Evolutionary conservation across 2,797 vertebrate species (phyloP), one percentile per base, ranked within the genome.

Genomic region (Setipinna tenuifilis): DNA sequence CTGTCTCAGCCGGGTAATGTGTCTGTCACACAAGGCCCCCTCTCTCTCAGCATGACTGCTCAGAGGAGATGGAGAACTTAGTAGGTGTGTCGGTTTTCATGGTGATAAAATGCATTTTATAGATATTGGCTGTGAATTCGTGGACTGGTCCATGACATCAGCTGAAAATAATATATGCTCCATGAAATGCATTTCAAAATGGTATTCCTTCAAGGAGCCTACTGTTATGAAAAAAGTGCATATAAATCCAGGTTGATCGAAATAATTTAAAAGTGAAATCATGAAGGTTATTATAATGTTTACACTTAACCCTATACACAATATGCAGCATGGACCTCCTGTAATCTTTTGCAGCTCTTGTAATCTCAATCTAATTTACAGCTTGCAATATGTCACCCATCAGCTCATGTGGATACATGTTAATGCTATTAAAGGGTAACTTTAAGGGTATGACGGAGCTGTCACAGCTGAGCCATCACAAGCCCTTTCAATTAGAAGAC

Each of bases 361-460:
- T 21, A 19, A 44, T 41, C 35, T 78, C 17, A 78, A 78, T 78
- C 35, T 78, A 44, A 78, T 78, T 78, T 44, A 78, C 71, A 44
- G 3, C 16, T 17, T 78, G 71, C 21, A 31, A 44, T 41, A 44
- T 19, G 16, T 44, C 31, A n/a, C 31, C 31, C 35, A 21, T 44
- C 35, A 78, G 31, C 31, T 19, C 31, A 78, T 19, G 35, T 44
- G 31, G 31, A 44, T 31, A 78, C 35, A 3, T 78, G 35, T 78
- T 44, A 78, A 78, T 78, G 35, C 71, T 21, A 78, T 78, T 78
- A 78, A 19, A 19, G 31, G 71, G 35, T 78, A 31, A 78, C 35
- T 21, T 19, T 3, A 31, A 78, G 71, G 35, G 35, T 78, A 78
- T 78, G 71, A 78, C 10, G 17, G 71, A 2, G 31, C 71, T 78